Base-by-base conservation (phyloP, 1,140 invertebrate species). In the Atta texana region DNA sequence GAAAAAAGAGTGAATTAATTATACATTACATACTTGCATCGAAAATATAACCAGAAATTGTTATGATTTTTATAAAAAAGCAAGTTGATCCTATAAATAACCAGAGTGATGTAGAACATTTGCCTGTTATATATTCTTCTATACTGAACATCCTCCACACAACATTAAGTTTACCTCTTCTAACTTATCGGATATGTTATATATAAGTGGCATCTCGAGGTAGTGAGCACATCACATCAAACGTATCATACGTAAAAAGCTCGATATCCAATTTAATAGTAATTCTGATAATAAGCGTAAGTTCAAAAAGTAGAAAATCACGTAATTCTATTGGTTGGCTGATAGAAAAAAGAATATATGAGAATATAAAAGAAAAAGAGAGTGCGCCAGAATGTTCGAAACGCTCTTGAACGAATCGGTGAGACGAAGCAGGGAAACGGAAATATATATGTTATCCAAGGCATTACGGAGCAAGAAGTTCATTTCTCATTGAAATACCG, bases 401-500 rank as follows among this genome's bases (percentile, higher is more conserved):
- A 68, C 12, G 21, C 21, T 86, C 55, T 76, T 63, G 69, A 55
- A 86, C 68, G 75, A 81, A 86, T 63, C 68, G 71, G 68, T 39
- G 74, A 78, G 72, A 51, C 74, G 63, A 80, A 59, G 51, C 51
- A 61, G 14, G 68, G 76, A 86, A 81, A 86, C 77, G 80, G 39
- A 51, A 71, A 28, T 78, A 55, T 71, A 76, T 61, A 57, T 12
- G 10, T 34, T 59, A 59, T 51, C 71, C 49, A 71, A 87, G 69
- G 28, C 18, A 63, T 34, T 28, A 21, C 51, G 18, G 44, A 86
- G 76, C 49, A 53, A 82, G 85, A 81, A 85, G 68, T 88, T 77
- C 88, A 90, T 90, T 90, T 90, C 88, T 90, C 88, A 89, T 89
- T 87, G 82, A 90, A 91, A 91, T 91, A 88, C 85, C 84, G 87